A percentile compares a stretch with the other conserved stretches of the same genome.
These are phyloP conservation scores for Actinia equina DNA, from an alignment of 64 coral and sea anemone genomes.

Conservation along the genomic window DNA sequence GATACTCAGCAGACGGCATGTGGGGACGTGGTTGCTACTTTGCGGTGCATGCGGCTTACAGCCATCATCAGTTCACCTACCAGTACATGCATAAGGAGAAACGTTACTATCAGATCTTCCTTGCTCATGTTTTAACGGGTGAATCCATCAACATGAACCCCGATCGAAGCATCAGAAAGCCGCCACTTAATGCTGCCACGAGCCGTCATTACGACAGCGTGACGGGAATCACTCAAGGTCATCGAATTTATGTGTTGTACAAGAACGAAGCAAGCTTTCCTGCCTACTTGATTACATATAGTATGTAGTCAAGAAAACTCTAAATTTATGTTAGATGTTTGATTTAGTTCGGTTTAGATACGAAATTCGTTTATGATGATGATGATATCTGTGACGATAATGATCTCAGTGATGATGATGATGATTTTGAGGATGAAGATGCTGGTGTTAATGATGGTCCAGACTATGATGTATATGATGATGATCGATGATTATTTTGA, in stretches of 20 bases:
- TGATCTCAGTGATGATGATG: no score
- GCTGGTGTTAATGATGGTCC: no score
- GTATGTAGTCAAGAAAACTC: background rate
- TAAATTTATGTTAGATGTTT: no score
- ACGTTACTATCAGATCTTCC: slow-evolving; percentile 34
- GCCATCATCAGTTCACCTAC: slow-evolving; percentile 16
- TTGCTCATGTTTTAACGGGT: slow-evolving; percentile 65
- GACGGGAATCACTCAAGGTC: slow-evolving; percentile 28
- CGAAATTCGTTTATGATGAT: no score
- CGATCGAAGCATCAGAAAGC: slow-evolving; percentile 33
- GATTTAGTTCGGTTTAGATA: no score
- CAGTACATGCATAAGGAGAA: background rate
- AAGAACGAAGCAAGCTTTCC: slow-evolving; percentile 64
- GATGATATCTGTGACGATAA: no score
- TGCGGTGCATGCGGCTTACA: slow-evolving; percentile 55
- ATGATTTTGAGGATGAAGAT: no score
- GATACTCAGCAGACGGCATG: slow-evolving; percentile 61
- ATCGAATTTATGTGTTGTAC: slow-evolving; percentile 51
- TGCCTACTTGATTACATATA: slow-evolving; percentile 61
- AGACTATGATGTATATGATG: no score
- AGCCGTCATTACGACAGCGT: slow-evolving; percentile 46
- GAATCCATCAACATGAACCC: slow-evolving; percentile 24
- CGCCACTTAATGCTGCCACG: slow-evolving; percentile 20
- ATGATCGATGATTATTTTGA: no score
- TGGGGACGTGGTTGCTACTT: slow-evolving; percentile 74